Evolutionary conservation across 2,888 invertebrate species (phyloP), one percentile per base, ranked within the genome.

Genomic region (Mamestra brassicae): DNA sequence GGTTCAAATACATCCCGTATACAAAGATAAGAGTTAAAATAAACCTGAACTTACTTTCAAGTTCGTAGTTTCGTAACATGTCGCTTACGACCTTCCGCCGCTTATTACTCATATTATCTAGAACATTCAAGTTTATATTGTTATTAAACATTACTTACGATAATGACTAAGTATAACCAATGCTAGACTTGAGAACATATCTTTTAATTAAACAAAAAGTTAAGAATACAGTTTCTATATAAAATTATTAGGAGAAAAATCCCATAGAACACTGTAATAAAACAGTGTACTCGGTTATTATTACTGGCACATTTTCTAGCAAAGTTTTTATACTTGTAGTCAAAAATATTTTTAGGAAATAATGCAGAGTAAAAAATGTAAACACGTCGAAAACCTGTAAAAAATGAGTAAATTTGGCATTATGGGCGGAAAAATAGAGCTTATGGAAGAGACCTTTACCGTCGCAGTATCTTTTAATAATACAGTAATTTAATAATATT

Each of bases 31-130:
- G 50, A 68, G 58, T 47, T 74, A 74, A 72, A 80, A 67, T 81
- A 85, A 82, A 82, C 62, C 81, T 34, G 75, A 88, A 95, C 95
- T 96, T 95, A 96, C 95, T 93, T 83, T 95, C 95, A 78, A 89
- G 88, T 58, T 93, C 93, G 88, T 92, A 93, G 78, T 90, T 84
- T 78, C 91, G 84, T 81, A 91, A 89, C 68, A 92, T 71, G 75
- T 88, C 89, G 89, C 91, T 93, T 87, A 91, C 89, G 85, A 91
- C 91, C 87, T 93, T 94, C 88, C 86, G 85, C 79, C 85, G 84
- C 87, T 90, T 87, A 83, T 81, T 81, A 81, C 26, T 74, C 74
- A 84, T 50, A 76, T 78, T 72, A 84, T 89, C 89, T 89, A 89
- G 63, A 89, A 88, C 82, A 87, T 86, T 86, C 81, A 88, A 88